Base-by-base conservation (phyloP, 1,140 invertebrate species). In the Lineus longissimus region DNA sequence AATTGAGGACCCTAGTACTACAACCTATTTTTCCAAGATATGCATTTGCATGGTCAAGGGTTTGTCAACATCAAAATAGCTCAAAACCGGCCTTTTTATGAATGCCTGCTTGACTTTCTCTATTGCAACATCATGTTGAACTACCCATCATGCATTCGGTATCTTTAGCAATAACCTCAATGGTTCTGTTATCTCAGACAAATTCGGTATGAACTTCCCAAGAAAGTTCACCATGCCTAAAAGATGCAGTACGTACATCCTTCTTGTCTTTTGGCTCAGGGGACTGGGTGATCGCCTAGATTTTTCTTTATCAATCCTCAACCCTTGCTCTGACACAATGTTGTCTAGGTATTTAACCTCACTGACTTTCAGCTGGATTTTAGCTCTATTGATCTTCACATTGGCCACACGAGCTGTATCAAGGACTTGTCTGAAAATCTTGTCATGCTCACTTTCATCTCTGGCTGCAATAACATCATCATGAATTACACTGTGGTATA, bases 191-290 rank as follows among this genome's bases (percentile, higher is more conserved):
- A 54, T 54, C 25, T 54, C 47, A 7, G 47, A 54, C 47, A 54
- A 54, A 54, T 54, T 54, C n/a, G 47, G 47, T 7, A 54, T 27
- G 62, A 83, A 85, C 22, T 78, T 68, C 1, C 43, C 58, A 62
- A 83, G 83, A 68, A 80, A 85, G 29, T 77, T 76, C n/a, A 74
- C 67, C 45, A 81, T 63, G 1, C 79, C 80, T 6, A 54, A n/a
- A 6, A 54, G 25, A n/a, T n/a, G 9, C n/a, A 19, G 9, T n/a
- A 54, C 4, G 9, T n/a, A 54, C 4, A 6, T 54, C 19, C n/a
- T 19, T 22, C 19, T 19, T 27, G 25, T 54, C 47, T 6, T n/a
- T 19, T 4, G 47, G 19, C 19, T 9, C n/a, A 22, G 47, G 47
- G n/a, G 4, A 54, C n/a, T 54, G 6, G 9, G 25, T 19, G 9